Evolutionary conservation across 2,113 vertebrate species (phyloP), one percentile per base, ranked within the genome.

Genomic region (Chelonoidis abingdonii): DNA sequence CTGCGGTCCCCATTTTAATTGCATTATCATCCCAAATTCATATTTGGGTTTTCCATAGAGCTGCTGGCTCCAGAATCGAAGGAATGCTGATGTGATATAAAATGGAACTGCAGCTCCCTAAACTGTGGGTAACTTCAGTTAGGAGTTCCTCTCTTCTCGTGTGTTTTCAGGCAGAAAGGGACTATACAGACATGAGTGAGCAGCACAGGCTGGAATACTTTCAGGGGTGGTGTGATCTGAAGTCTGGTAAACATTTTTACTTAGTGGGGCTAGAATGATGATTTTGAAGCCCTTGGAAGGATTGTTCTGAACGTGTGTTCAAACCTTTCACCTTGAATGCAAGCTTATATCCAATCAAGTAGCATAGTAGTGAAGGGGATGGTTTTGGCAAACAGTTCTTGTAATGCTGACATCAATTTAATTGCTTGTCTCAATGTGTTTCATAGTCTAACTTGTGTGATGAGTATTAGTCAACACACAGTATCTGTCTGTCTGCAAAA

Each of bases 401-500:
- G 4, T n/a, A 62, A 41, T 44, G 38, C 31, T 89, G 85, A 49
- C 17, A 41, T 44, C 5, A 2, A 59, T 93, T 53, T 50, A 52
- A 80, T 35, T 53, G 65, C 21, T 80, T 4, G 80, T 50, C 83
- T 47, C 49, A 84, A 85, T 1, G 0, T 41, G 6, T 82, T 53
- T 4, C 38, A 75, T 72, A 29, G 1, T 38, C 83, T 90, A 81
- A 84, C 8, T 8, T 56, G 25, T 76, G 83, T 1, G 1, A 47
- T 54, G 31, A 91, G 27, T 50, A 2, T 47, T 81, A 84, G 49
- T 81, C 29, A 53, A 10, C 35, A 22, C 47, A 87, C 11, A 80
- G n/a, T 62, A 90, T 76, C 79, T 69, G 81, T 56, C 62, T 91
- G 75, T 44, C 38, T 93, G 72, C 29, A 80, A 62, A 87, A 93